Evolutionary conservation across 2,113 vertebrate genomes (phyloP).

Genomic region (Perca flavescens): DNA sequence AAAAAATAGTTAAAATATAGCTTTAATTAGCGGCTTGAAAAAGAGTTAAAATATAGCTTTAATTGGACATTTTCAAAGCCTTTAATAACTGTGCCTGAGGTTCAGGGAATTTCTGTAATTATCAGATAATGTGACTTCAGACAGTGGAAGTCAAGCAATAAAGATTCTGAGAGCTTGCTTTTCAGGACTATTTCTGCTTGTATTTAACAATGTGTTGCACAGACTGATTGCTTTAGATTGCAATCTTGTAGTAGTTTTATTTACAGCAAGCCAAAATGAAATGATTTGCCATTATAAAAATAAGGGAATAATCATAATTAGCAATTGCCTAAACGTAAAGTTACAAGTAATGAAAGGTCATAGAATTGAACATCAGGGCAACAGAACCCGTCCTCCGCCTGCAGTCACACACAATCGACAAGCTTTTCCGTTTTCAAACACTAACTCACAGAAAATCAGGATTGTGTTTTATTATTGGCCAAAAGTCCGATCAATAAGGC

Average conservation of each 20-base stretch:
- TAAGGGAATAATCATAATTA: not conserved
- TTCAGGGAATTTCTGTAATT: not conserved
- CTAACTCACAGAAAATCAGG: not conserved
- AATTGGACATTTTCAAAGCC: too few relatives aligned
- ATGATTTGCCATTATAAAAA: not conserved
- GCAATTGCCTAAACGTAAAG: not conserved
- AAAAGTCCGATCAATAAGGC: constrained; percentile 23
- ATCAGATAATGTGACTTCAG: constrained; percentile 1
- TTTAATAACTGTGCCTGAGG: not conserved
- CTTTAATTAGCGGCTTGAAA: too few relatives aligned
- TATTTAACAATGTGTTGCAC: not conserved
- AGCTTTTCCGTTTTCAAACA: not conserved
- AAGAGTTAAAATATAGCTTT: too few relatives aligned
- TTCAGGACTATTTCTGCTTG: not conserved
- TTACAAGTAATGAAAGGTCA: not conserved
- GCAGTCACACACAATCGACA: not conserved
- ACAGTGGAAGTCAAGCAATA: not conserved
- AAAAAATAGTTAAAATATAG: too few relatives aligned
- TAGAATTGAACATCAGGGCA: not conserved
- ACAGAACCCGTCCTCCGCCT: not conserved
- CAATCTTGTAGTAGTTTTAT: not conserved
- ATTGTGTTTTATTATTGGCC: constrained; percentile 24
- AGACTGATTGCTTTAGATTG: not conserved
- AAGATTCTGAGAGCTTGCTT: not conserved
- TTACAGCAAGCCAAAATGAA: not conserved